Evolutionary conservation across 2,113 vertebrate genomes (phyloP), one percentile per base, ranked within the genome.

Genomic region (Xyliphius kryptos): DNA sequence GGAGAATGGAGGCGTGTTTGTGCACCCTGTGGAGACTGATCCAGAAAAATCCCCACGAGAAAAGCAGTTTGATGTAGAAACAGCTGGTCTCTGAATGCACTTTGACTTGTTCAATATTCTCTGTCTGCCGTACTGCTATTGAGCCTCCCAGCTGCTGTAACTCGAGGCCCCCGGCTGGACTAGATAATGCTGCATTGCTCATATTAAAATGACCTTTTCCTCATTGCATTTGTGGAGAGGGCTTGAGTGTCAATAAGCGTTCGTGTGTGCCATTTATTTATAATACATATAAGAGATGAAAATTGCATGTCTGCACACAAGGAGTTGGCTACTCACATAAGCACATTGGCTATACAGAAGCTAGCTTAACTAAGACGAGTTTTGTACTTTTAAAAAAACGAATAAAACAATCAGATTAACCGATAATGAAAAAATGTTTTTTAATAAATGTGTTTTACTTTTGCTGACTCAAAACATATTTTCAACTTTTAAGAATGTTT

Each of bases 131-230:
- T 74, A 63, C 73, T 78, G 66, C 70, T 73, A 78, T 69, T 63
- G 67, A 73, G 73, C 73, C 79, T 80, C 75, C 76, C 82, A 78
- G 79, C 80, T 80, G 73, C 61, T 9, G 81, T 82, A 83, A 87
- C 81, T 63, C 61, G 76, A 83, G 81, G 77, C 76, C 71, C 74
- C 79, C 79, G 82, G 79, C 82, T 80, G 80, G 79, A 69, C 63
- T 77, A 83, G 85, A 86, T 83, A 84, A 86, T 85, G 58, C 72
- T 67, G 75, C 63, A 73, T 67, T 74, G 80, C 79, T 83, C 66
- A 83, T 87, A 87, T 86, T 87, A 86, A 82, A 84, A 86, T 83
- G 82, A 89, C 85, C 82, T 82, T 78, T 76, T 69, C 81, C 79
- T 83, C 82, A 79, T 82, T 77, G 77, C 69, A 70, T 80, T 69